Evolutionary conservation across 2,888 invertebrate genomes (phyloP).

Genomic region (Cheiracanthium punctorium): DNA sequence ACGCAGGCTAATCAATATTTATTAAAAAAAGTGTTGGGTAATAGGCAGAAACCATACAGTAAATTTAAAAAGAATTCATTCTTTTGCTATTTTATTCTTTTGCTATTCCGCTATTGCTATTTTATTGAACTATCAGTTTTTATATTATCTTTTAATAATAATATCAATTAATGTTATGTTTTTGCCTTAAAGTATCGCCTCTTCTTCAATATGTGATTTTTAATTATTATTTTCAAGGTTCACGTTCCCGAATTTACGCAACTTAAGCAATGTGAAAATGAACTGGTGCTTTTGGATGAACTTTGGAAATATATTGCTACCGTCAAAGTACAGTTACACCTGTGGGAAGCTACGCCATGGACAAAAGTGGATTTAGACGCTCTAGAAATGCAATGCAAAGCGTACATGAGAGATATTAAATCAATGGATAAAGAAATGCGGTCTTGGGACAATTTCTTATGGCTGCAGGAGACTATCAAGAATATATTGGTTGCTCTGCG

Average conservation of each 20-base stretch:
- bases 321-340: slow-evolving; percentile 92
- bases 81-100: too few species aligned
- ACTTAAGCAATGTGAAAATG: slow-evolving; percentile 92
- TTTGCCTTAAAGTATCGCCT: too few species aligned
- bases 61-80: too few species aligned
- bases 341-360: slow-evolving; percentile 99
- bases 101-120: too few species aligned
- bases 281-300: slow-evolving; percentile 86
- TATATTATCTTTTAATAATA: too few species aligned
- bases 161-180: too few species aligned
- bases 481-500: slow-evolving; percentile 96
- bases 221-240: too few species aligned
- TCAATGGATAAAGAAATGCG: slow-evolving; percentile 97
- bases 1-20: too few species aligned
- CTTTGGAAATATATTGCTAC: slow-evolving; percentile 96
- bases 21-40: too few species aligned
- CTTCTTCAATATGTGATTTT: too few species aligned
- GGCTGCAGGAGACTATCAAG: slow-evolving; percentile 92
- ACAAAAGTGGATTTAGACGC: slow-evolving; percentile 97
- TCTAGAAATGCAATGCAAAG: slow-evolving; percentile 98
- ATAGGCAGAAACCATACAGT: too few species aligned
- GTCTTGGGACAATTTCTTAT: slow-evolving; percentile 92
- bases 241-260: slow-evolving; percentile 93
- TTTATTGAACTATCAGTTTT: too few species aligned
- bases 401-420: slow-evolving; percentile 95